Percentiles rank a stretch among this genome's conserved stretches.
Conservation (phyloP, 2,888 invertebrate species). For the Lochmaea crataegi region DNA sequence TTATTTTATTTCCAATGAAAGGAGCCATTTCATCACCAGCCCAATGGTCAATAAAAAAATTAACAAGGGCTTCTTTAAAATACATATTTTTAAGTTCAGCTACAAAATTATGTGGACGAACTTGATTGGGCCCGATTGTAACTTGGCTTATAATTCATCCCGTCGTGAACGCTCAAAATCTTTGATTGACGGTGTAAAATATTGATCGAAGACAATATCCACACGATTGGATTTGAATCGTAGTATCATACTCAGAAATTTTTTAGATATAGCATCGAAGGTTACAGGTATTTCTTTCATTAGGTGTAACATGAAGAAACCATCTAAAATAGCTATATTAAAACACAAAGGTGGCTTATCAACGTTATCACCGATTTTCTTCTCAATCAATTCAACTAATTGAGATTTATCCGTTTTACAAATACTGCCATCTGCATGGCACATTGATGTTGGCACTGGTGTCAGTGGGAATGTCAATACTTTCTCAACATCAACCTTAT, state of each 20-base stretch:
- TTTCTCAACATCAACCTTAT: constrained; percentile 40
- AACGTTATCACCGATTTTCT: constrained; percentile 20
- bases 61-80: neutral
- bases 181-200: constrained; percentile 44
- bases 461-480: constrained; percentile 41
- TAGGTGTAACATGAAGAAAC: constrained; percentile 42
- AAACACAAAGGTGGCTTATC: constrained; percentile 24
- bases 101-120: constrained; percentile 3
- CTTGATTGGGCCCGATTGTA: too few species aligned
- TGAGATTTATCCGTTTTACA: constrained; percentile 20
- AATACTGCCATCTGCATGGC: constrained; percentile 33
- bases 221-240: constrained; percentile 34
- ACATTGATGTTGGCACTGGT: constrained; percentile 39
- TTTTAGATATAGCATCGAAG: constrained; percentile 40
- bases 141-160: neutral
- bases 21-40: neutral
- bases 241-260: constrained; percentile 34
- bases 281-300: constrained; percentile 38
- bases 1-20: neutral
- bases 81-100: neutral
- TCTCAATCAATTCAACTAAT: constrained; percentile 27
- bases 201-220: constrained; percentile 45
- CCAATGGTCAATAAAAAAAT: too few species aligned
- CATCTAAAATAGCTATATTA: constrained; percentile 43
- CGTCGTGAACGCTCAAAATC: constrained; percentile 41